Percentiles rank a stretch among this genome's conserved stretches.
These are phyloP conservation scores for Stenurella melanura DNA, from an alignment of 2,888 invertebrate species.

Conservation along the genomic window DNA sequence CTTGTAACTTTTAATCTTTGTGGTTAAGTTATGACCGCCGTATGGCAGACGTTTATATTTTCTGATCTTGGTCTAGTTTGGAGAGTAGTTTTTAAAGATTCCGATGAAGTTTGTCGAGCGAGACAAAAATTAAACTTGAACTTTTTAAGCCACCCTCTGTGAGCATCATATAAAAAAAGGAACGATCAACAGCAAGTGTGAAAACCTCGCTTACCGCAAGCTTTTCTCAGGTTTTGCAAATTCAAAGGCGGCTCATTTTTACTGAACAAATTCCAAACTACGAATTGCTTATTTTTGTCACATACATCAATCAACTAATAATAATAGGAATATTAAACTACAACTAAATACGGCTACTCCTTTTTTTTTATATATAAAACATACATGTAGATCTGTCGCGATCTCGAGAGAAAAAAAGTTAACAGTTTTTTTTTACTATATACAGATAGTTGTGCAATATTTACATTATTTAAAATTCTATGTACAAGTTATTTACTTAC, in stretches of 20 bases:
- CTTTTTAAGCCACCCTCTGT: no score
- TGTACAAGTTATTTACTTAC: conserved; percentile 46
- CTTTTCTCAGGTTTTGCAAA: not conserved
- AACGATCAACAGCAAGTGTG: not conserved
- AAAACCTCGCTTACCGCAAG: not conserved
- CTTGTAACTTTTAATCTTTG: no score
- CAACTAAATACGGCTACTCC: conserved; percentile 40
- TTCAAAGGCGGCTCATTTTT: no score
- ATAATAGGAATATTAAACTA: conserved; percentile 52
- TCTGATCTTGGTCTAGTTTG: no score
- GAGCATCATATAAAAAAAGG: no score
- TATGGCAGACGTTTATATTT: no score
- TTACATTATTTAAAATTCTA: conserved; percentile 53
- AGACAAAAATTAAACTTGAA: no score
- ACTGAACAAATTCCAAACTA: not conserved
- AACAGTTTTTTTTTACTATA: conserved; percentile 40
- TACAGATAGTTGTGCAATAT: conserved; percentile 53
- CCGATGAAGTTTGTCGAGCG: no score
- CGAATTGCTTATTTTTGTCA: conserved; percentile 22
- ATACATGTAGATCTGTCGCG: conserved; percentile 24
- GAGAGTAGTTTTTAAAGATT: no score
- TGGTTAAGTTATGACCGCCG: no score
- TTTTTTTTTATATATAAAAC: conserved; percentile 19
- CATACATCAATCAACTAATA: conserved; percentile 30
- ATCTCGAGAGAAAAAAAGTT: conserved; percentile 23